Base-by-base conservation (phyloP, 2,113 vertebrate genomes). In the Electrona antarctica region DNA sequence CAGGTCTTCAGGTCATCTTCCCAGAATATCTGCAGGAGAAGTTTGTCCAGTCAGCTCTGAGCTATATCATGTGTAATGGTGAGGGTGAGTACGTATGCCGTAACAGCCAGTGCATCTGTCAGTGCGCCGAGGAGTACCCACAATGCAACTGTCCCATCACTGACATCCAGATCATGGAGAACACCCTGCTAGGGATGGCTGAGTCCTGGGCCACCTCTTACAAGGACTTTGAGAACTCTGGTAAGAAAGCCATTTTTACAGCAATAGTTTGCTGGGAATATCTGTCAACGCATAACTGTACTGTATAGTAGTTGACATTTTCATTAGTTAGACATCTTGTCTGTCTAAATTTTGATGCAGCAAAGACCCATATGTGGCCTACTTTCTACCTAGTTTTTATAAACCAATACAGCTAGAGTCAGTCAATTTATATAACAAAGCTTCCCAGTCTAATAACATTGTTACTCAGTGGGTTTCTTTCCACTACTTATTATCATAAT, bases 31-130 rank as follows among this genome's bases (percentile, higher is more conserved):
- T 99, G 84, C 97, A 98, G 84, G 97, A 99, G 93, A 99, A 98
- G 89, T 99, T 99, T 80, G 97, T 99, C 69, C 97, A 99, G 90
- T 98, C 98, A 3, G 97, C 98, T 77, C 91, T 99, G 88, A 99
- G 98, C 85, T 99, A 99, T 94, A 99, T 99, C 81, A 99, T 99
- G 98, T 99, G 98, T 85, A 98, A 99, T 0, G 98, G 97, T 0
- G 97, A 99, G 83, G 98, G 98, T 2, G 98, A 99, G 69, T 99
- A 99, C 45, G 79, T 97, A 83, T 99, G 98, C 76, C 93, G 87
- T 51, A 94, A 95, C 90, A 99, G 95, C 92, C 97, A 97, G 71
- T 99, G 98, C 0, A 91, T 95, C 64, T 99, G 98, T 73, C 95
- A 95, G 87, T 99, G 98, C 0, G 94, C 94, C 0, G 95, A 98